Percentiles rank a stretch among this genome's conserved stretches.
These are phyloP conservation scores for Pseudanteris insignis DNA, from an alignment of 2,888 invertebrate species.

Conservation along the genomic window DNA sequence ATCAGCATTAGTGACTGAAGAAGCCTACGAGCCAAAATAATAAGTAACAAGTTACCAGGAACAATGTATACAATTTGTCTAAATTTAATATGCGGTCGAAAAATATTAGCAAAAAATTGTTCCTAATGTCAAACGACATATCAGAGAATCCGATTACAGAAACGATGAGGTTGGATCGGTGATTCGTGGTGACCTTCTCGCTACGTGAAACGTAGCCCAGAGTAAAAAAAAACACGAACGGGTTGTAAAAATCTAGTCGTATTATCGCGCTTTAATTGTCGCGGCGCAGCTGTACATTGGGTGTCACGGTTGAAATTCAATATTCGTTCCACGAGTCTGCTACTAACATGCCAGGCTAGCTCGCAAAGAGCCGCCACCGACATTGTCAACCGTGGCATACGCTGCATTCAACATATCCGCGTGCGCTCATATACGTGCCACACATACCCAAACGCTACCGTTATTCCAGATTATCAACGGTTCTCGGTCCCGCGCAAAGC, in stretches of 20 bases:
- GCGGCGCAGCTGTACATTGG: constrained; percentile 12
- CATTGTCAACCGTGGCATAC: constrained; percentile 33
- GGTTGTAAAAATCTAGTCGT: constrained; percentile 4
- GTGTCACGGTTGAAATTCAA: constrained; percentile 40
- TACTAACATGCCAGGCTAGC: constrained; percentile 41
- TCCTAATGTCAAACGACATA: no score
- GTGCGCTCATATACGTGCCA: constrained; percentile 40
- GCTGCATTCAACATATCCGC: constrained; percentile 28
- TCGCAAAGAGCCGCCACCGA: constrained; percentile 39
- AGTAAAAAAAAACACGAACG: no score
- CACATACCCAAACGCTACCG: constrained; percentile 25
- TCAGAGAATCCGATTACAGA: no score
- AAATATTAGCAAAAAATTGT: no score
- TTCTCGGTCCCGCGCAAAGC: constrained; percentile 26
- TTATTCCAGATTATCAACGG: constrained; percentile 40
- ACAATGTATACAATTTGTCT: no score
- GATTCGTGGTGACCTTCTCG: no score
- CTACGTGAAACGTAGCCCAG: no score
- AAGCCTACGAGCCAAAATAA: no score
- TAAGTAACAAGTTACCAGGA: no score
- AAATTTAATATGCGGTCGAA: no score
- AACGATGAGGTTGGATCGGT: no score
- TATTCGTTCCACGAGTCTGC: constrained; percentile 40
- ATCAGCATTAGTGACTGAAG: no score
- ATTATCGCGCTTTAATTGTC: constrained; percentile 24